phyloP scores from a whole-genome alignment of 2,888 invertebrate genomes.

The Molorchus minor region DNA sequence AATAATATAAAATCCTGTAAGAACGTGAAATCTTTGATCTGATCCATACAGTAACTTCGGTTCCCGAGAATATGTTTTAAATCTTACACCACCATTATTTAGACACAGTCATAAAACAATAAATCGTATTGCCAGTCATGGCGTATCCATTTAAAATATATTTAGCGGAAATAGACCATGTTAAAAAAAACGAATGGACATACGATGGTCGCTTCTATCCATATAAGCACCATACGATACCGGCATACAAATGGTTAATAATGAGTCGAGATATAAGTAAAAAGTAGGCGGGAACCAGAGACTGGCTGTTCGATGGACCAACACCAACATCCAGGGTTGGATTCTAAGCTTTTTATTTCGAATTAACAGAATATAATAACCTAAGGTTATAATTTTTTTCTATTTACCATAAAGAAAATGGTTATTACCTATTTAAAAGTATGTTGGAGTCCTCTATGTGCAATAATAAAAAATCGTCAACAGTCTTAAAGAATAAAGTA shows the following conservation, averaged over 20 bases:
- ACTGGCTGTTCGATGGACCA: constrained; percentile 33
- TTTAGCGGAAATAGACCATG: constrained; percentile 59
- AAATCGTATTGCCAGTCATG: constrained; percentile 55
- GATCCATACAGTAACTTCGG: too few species aligned
- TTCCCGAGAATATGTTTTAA: constrained; percentile 45
- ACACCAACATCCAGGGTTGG: constrained; percentile 14
- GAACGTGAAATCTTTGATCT: too few species aligned
- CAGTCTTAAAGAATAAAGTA: too few species aligned
- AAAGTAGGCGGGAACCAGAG: constrained; percentile 59
- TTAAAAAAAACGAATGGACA: constrained; percentile 58
- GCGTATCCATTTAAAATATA: constrained; percentile 57
- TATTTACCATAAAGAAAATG: too few species aligned
- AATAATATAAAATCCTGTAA: too few species aligned
- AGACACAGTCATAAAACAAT: constrained; percentile 57
- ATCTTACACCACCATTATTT: constrained; percentile 45
- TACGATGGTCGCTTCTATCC: constrained; percentile 61
- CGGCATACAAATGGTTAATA: constrained; percentile 61
- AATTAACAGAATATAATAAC: too few species aligned
- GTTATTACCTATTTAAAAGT: too few species aligned
- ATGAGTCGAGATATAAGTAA: constrained; percentile 60
- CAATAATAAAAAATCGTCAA: too few species aligned
- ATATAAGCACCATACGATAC: constrained; percentile 60
- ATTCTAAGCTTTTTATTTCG: too few species aligned
- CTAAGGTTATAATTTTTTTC: too few species aligned
- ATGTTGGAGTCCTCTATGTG: too few species aligned